Base-by-base conservation (phyloP, 2,113 vertebrate species). In the Copsychus sechellarum region DNA sequence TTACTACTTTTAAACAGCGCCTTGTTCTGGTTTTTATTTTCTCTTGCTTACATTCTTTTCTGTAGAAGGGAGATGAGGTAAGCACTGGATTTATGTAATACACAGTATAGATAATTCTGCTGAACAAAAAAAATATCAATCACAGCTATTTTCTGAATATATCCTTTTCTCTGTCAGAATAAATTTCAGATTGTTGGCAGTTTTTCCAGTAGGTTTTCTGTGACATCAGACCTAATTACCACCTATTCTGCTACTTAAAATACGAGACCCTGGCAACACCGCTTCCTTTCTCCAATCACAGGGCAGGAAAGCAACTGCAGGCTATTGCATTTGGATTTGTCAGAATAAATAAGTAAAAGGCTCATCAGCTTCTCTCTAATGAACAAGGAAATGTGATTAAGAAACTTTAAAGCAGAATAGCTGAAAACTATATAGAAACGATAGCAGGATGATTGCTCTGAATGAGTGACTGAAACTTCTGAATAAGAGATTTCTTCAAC, bases 321-420 rank as follows among this genome's bases (percentile, higher is more conserved):
- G 45, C 76, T 92, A 82, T 80, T 77, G 42, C 69, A 50, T 85
- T 95, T 91, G 62, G 60, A 92, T 93, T 94, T 96, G 77, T 81
- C 77, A 95, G 94, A 91, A 89, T 91, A 92, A 95, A 95, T 94
- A 85, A 90, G 91, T 81, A 95, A 87, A 88, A 85, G 58, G 11
- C 84, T 95, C 91, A 90, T 92, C 89, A 94, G 36, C 66, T 77
- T 92, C 66, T 90, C 20, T 4, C 78, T 91, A 93, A 95, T 92
- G 89, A 94, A 96, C 89, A 96, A 91, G 87, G 61, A 95, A 96
- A 96, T 92, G 62, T 95, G 89, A 95, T 96, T 95, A 95, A 95
- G 61, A 88, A 95, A 95, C 70, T 94, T 93, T 69, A 79, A 87
- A 81, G 85, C 23, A 84, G 62, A 87, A 89, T 71, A 77, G 36